Evolutionary conservation across 2,113 vertebrate species (phyloP).

Genomic region (Prietella phreatophila): DNA sequence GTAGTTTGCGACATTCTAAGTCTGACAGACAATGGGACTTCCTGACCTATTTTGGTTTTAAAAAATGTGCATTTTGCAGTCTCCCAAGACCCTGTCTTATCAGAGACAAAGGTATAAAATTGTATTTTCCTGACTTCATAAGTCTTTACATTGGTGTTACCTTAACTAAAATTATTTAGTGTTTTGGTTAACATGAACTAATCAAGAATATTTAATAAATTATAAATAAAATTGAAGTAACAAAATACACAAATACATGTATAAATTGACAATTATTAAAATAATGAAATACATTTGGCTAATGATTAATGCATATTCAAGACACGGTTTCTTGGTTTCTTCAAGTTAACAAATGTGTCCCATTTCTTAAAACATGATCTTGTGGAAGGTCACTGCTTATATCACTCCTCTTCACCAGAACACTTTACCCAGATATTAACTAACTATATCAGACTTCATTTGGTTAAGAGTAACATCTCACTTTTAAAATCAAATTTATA

Average conservation of each 20-base stretch:
- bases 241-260: neutral
- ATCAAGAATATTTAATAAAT: neutral
- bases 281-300: neutral
- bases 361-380: neutral
- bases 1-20: neutral
- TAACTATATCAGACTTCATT: neutral
- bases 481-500: neutral
- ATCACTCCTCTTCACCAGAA: neutral
- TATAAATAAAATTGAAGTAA: neutral
- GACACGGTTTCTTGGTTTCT: neutral
- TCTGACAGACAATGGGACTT: neutral
- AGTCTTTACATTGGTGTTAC: neutral
- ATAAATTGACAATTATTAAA: neutral
- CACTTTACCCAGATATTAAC: neutral
- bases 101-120: neutral
- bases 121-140: neutral
- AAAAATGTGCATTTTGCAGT: neutral
- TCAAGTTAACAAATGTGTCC: neutral
- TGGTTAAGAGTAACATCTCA: neutral
- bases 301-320: neutral
- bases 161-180: neutral
- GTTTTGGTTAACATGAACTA: neutral
- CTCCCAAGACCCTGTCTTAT: neutral
- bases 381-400: neutral
- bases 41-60: neutral